These are phyloP conservation scores for Picathartes gymnocephalus DNA, from an alignment of 2,113 vertebrate species.

Conservation along the genomic window DNA sequence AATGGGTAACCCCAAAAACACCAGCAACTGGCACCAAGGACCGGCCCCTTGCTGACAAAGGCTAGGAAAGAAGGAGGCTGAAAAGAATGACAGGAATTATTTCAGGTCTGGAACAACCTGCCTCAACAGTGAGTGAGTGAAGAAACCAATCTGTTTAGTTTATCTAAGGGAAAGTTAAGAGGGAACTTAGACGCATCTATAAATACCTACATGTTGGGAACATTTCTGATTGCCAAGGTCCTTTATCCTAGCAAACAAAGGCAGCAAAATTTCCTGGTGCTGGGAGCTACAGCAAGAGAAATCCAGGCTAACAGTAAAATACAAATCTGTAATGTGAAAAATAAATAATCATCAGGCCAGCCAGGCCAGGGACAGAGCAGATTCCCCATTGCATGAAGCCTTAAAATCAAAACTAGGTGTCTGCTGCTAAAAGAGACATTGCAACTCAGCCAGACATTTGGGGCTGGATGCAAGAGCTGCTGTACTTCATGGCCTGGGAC, in stretches of 20 bases:
- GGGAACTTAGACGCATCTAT: conserved; percentile 35
- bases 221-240: conserved; percentile 23
- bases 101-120: conserved; percentile 52
- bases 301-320: neutral
- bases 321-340: neutral
- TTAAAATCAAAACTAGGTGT: neutral
- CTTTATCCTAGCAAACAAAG: conserved; percentile 46
- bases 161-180: conserved; percentile 47
- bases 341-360: neutral
- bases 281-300: neutral
- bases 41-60: neutral
- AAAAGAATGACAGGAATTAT: conserved; percentile 34
- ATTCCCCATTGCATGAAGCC: neutral
- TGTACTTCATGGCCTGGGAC: neutral
- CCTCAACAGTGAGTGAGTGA: neutral
- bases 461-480: neutral
- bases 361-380: neutral
- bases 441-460: neutral
- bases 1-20: neutral
- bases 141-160: conserved; percentile 56
- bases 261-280: conserved; percentile 17
- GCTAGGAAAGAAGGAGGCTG: neutral
- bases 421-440: neutral
- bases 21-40: neutral
- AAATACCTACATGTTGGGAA: conserved; percentile 52